Evolutionary conservation across 2,888 invertebrate genomes (phyloP).

Genomic region (Kuschelorhynchus macadamiae): DNA sequence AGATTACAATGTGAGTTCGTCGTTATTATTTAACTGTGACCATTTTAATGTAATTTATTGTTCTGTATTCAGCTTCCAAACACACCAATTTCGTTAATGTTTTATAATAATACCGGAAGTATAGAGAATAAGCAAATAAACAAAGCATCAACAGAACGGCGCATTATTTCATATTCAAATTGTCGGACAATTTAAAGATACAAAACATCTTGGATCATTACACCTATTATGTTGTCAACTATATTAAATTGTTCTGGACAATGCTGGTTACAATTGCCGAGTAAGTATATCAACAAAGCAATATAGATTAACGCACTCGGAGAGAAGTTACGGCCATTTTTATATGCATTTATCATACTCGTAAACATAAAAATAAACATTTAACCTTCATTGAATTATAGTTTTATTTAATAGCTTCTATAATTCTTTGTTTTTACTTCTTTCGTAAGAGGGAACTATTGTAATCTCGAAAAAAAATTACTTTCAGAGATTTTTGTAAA

Average conservation of each 20-base stretch:
- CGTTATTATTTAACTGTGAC: too few species aligned
- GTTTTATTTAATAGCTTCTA: too few species aligned
- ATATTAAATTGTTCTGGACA: conserved; percentile 47
- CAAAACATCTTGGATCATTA: conserved; percentile 40
- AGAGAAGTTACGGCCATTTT: too few species aligned
- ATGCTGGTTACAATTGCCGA: conserved; percentile 42
- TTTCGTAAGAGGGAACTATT: too few species aligned
- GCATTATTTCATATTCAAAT: conserved; percentile 21
- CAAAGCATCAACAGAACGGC: conserved; percentile 23
- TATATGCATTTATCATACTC: too few species aligned
- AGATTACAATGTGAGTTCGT: too few species aligned
- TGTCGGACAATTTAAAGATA: conserved; percentile 31
- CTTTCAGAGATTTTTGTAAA: too few species aligned
- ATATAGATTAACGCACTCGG: conserved; percentile 30
- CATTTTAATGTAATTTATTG: neutral
- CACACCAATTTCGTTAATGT: conserved; percentile 9
- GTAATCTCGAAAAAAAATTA: too few species aligned
- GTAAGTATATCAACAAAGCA: conserved; percentile 49
- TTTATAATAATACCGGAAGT: conserved; percentile 17
- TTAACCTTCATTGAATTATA: too few species aligned
- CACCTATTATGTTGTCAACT: conserved; percentile 45
- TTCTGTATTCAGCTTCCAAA: neutral
- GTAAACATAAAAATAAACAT: too few species aligned
- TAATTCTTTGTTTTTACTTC: too few species aligned
- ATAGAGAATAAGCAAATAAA: conserved; percentile 34